phyloP scores from a whole-genome alignment of 2,797 vertebrate species.

The Hippopotamyrus pictus region DNA sequence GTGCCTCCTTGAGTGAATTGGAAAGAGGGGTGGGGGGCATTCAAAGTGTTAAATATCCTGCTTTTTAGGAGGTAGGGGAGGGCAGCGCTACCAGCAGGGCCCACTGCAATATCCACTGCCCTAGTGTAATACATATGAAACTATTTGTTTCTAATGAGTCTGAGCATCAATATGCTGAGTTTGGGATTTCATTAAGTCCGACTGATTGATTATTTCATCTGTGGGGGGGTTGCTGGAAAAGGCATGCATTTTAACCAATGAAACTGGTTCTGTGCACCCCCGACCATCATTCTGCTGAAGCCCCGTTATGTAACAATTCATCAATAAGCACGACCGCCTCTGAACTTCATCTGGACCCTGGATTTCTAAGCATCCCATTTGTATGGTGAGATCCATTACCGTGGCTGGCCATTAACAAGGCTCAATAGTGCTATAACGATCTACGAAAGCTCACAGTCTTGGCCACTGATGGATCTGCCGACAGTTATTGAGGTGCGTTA shows the following conservation, averaged over 20 bases:
- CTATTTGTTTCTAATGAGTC: neutral
- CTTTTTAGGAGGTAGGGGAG: conserved; percentile 25
- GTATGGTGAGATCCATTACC: neutral
- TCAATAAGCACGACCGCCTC: neutral
- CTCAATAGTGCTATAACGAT: neutral
- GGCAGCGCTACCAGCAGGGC: neutral
- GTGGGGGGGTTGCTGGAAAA: neutral
- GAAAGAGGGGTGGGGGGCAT: neutral
- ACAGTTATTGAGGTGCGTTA: neutral
- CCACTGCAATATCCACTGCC: neutral
- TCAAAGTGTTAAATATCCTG: neutral
- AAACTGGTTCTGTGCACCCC: neutral
- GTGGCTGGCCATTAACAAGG: neutral
- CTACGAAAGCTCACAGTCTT: neutral
- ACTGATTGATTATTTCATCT: conserved; percentile 25
- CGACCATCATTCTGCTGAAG: neutral
- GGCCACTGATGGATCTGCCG: neutral
- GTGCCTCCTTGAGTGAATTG: neutral
- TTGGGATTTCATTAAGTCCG: conserved; percentile 27
- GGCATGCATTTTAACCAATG: neutral
- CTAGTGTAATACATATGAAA: neutral
- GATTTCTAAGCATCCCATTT: neutral
- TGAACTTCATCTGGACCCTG: neutral
- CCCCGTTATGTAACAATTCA: neutral
- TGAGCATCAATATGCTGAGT: neutral